Evolutionary conservation across 2,888 invertebrate genomes (phyloP).

Genomic region (Drosophila bunnanda): DNA sequence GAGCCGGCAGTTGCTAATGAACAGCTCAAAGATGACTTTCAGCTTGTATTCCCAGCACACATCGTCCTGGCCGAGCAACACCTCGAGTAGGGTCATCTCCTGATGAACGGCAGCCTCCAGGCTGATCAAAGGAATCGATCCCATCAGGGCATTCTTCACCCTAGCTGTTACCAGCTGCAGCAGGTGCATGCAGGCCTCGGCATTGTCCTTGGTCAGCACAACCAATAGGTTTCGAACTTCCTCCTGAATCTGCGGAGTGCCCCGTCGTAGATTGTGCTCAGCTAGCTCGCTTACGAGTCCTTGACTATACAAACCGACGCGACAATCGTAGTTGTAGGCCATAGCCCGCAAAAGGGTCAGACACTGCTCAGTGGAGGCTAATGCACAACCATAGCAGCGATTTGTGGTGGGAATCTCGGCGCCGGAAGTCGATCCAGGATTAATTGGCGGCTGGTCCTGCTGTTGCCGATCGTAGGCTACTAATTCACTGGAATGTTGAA

Average conservation of each 20-base stretch:
- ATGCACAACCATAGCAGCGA: slow-evolving; percentile 94
- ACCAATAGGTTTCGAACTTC: slow-evolving; percentile 96
- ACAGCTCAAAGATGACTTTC: slow-evolving; percentile 94
- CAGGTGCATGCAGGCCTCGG: slow-evolving; percentile 89
- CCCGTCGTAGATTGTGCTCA: slow-evolving; percentile 94
- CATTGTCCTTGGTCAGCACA: slow-evolving; percentile 94
- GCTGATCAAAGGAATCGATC: slow-evolving; percentile 90
- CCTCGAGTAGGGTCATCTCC: slow-evolving; percentile 94
- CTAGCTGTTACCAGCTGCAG: slow-evolving; percentile 90
- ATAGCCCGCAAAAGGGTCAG: slow-evolving; percentile 95
- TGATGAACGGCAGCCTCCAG: slow-evolving; percentile 92
- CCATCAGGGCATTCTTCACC: slow-evolving; percentile 92
- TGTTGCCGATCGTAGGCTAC: slow-evolving; percentile 95
- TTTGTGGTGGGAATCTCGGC: slow-evolving; percentile 85
- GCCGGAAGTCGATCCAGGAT: slow-evolving; percentile 51
- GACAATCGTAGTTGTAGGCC: slow-evolving; percentile 91
- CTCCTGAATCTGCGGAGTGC: slow-evolving; percentile 93
- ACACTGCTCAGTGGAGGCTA: slow-evolving; percentile 97
- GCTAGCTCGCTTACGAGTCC: slow-evolving; percentile 95
- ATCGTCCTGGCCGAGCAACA: slow-evolving; percentile 95
- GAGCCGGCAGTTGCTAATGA: slow-evolving; percentile 89
- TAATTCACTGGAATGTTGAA: slow-evolving; percentile 87
- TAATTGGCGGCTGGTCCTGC: slow-evolving; percentile 85
- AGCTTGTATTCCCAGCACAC: slow-evolving; percentile 97
- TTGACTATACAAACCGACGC: slow-evolving; percentile 91